phyloP scores from a whole-genome alignment of 2,888 invertebrate species.

The Eudasyphora cyanicolor region DNA sequence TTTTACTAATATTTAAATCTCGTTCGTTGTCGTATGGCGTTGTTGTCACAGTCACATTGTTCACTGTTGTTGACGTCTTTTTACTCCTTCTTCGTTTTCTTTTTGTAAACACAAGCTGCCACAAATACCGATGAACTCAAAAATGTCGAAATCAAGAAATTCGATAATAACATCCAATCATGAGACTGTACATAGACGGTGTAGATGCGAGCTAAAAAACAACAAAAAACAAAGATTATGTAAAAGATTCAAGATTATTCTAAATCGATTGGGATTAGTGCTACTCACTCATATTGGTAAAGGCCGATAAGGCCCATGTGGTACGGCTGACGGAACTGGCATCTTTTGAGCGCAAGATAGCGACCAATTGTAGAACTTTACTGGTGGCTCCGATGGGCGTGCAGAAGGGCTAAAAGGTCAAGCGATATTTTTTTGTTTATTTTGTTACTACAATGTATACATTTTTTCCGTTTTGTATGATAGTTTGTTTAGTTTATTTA shows the following conservation, averaged over 20 bases:
- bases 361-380: slow-evolving; percentile 88
- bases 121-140: slow-evolving; percentile 86
- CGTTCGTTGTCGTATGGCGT: background rate
- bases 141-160: slow-evolving; percentile 86
- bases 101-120: slow-evolving; percentile 86
- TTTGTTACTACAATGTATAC: background rate
- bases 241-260: background rate
- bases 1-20: background rate
- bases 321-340: slow-evolving; percentile 88
- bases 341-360: slow-evolving; percentile 86
- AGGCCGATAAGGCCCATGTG: slow-evolving; percentile 91
- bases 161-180: slow-evolving; percentile 86
- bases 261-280: background rate
- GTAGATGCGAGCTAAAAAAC: slow-evolving; percentile 87
- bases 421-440: background rate
- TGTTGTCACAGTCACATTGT: too few species aligned
- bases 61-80: background rate
- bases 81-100: slow-evolving; percentile 72
- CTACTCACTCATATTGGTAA: slow-evolving; percentile 89
- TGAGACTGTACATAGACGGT: slow-evolving; percentile 90
- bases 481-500: background rate
- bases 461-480: background rate
- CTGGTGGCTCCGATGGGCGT: slow-evolving; percentile 90
- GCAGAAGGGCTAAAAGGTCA: slow-evolving; percentile 76
- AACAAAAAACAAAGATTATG: slow-evolving; percentile 50